A percentile compares a stretch with the other conserved stretches of the same genome.
Conservation (phyloP, 2,888 invertebrate species). For the Nymphalis c-album region DNA sequence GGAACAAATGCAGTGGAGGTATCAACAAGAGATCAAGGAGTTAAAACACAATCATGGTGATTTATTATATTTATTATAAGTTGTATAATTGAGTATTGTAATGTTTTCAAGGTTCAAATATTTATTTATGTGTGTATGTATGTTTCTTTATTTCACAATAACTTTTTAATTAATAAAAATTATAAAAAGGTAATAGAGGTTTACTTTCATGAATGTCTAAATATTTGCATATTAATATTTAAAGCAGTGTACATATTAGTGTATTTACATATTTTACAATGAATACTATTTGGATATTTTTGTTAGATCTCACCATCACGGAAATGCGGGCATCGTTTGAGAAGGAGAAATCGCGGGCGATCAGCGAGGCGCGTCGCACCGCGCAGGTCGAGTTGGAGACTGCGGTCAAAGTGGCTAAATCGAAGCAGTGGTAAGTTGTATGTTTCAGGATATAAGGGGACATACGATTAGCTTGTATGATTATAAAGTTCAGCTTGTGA, state of each 20-base stretch:
- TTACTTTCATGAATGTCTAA: too few relatives aligned
- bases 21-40: constrained; percentile 87
- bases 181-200: too few relatives aligned
- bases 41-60: constrained; percentile 86
- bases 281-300: background rate
- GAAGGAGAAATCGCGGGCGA: constrained; percentile 84
- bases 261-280: too few relatives aligned
- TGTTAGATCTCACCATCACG: constrained; percentile 83
- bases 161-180: too few relatives aligned
- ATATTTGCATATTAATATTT: too few relatives aligned
- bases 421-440: constrained; percentile 88
- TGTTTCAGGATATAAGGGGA: too few relatives aligned
- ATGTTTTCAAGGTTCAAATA: too few relatives aligned
- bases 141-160: too few relatives aligned
- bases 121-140: too few relatives aligned
- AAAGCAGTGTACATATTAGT: background rate
- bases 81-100: too few relatives aligned
- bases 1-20: constrained; percentile 86
- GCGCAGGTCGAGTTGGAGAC: constrained; percentile 86
- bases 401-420: constrained; percentile 89
- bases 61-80: constrained; percentile 23
- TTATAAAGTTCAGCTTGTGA: too few relatives aligned
- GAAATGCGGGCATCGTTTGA: constrained; percentile 87
- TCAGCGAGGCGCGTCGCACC: constrained; percentile 84
- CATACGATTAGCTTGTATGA: too few relatives aligned